Evolutionary conservation across 2,113 vertebrate species (phyloP), one percentile per base, ranked within the genome.

Genomic region (Myiopsitta monachus): DNA sequence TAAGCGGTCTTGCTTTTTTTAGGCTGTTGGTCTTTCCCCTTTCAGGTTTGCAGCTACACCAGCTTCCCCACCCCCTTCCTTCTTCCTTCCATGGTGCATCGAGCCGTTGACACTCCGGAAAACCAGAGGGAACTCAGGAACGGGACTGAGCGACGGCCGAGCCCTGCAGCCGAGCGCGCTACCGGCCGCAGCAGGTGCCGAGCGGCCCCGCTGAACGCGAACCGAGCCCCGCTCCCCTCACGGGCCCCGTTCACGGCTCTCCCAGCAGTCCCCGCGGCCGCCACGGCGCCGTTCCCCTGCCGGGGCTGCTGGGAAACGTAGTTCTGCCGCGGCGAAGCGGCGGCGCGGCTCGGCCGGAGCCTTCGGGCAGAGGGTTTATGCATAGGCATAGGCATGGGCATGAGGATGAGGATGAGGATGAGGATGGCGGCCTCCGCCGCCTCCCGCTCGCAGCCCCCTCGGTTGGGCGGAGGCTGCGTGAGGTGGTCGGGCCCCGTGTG

Each of bases 301-400:
- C 36, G 67, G 51, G 39, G 52, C 90, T 93, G 90, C 87, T 81
- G 94, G 95, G 95, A 92, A 36, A 41, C 73, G 92, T 69, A 95
- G 95, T 94, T 22, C 33, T 33, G 55, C 33, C 21, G 14, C 9
- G 33, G 55, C 8, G 21, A 23, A 14, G 55, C 8, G 33, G 55
- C 21, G 10, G 11, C 2, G 12, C 7, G 33, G 26, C 4, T 7
- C 7, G 5, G 8, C 2, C 10, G 26, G 41, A 4, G 77, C 0
- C 13, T 5, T 27, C 18, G 54, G 61, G 44, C 30, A 2, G 22
- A 6, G 12, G 31, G 28, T 38, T 12, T 24, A 4, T 47, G 47
- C 18, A 5, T 14, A 3, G 39, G 23, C 6, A 4, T 7, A 0
- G 54, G 28, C 23, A 10, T 9, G 3, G 38, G 12, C 3, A 4